Evolutionary conservation across 2,888 invertebrate genomes (phyloP).

Genomic region (Nephrotoma guestfalica): DNA sequence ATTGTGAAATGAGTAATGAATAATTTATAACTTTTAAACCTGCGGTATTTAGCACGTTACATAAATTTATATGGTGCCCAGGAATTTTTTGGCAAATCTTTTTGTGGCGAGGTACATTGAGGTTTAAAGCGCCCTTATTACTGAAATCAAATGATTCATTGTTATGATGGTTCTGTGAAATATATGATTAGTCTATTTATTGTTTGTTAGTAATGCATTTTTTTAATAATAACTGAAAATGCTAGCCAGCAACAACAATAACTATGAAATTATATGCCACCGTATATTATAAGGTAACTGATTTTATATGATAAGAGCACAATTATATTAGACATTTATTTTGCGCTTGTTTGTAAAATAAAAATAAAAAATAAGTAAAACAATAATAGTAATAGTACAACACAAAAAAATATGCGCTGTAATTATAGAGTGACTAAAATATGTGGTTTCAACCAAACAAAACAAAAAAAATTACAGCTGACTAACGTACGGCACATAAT

Average conservation of each 20-base stretch:
- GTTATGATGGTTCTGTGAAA: not conserved
- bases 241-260: not conserved
- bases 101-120: not conserved
- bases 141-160: not conserved
- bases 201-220: not conserved
- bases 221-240: not conserved
- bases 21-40: no score
- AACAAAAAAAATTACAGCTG: not conserved
- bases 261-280: not conserved
- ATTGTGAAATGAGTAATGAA: not conserved
- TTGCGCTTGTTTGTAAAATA: not conserved
- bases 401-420: not conserved
- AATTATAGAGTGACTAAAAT: not conserved
- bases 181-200: not conserved
- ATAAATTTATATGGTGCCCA: not conserved
- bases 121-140: not conserved
- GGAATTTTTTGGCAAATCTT: not conserved
- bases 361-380: not conserved
- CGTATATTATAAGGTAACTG: not conserved
- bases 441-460: not conserved
- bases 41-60: not conserved
- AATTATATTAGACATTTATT: not conserved
- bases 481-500: not conserved
- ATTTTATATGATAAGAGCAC: not conserved
- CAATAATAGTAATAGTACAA: not conserved